These are phyloP conservation scores for Stenchaetothrips biformis DNA, from an alignment of 2,888 invertebrate genomes.

Conservation along the genomic window DNA sequence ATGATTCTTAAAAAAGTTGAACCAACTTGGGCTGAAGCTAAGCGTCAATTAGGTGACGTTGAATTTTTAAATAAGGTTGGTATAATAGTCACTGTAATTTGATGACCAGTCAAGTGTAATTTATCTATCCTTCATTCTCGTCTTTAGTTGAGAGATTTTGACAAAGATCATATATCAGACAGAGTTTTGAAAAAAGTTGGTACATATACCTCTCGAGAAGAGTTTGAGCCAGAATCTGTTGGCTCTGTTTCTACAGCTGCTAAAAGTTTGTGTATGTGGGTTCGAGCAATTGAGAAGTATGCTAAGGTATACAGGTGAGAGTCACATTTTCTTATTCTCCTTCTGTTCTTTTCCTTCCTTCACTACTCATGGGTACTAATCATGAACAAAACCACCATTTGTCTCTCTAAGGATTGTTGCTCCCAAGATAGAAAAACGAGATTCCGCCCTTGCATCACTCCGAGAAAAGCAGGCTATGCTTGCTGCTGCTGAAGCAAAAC, in stretches of 20 bases:
- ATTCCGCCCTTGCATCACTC: constrained; percentile 68
- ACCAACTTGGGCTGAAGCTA: constrained; percentile 83
- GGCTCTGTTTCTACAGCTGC: constrained; percentile 79
- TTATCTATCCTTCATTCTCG: constrained; percentile 32
- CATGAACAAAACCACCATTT: constrained; percentile 10
- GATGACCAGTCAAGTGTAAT: neutral
- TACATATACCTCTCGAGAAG: constrained; percentile 71
- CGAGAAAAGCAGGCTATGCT: constrained; percentile 73
- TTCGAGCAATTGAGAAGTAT: constrained; percentile 85
- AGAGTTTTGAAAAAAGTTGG: constrained; percentile 75
- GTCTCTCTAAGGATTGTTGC: constrained; percentile 62
- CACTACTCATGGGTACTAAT: neutral
- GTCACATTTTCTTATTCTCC: neutral
- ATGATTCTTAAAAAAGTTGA: constrained; percentile 73
- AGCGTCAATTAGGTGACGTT: constrained; percentile 75
- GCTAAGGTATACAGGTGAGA: constrained; percentile 76
- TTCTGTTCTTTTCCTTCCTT: constrained; percentile 20
- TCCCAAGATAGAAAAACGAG: constrained; percentile 77
- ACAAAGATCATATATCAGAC: constrained; percentile 82
- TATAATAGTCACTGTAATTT: neutral
- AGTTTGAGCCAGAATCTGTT: constrained; percentile 83
- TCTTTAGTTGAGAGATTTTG: constrained; percentile 68
- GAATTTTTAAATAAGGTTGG: constrained; percentile 63
- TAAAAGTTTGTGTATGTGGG: constrained; percentile 86
- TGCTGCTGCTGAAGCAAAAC: constrained; percentile 70